Evolutionary conservation across 2,797 vertebrate genomes (phyloP), one percentile per base, ranked within the genome.

Genomic region (Tinamus major): DNA sequence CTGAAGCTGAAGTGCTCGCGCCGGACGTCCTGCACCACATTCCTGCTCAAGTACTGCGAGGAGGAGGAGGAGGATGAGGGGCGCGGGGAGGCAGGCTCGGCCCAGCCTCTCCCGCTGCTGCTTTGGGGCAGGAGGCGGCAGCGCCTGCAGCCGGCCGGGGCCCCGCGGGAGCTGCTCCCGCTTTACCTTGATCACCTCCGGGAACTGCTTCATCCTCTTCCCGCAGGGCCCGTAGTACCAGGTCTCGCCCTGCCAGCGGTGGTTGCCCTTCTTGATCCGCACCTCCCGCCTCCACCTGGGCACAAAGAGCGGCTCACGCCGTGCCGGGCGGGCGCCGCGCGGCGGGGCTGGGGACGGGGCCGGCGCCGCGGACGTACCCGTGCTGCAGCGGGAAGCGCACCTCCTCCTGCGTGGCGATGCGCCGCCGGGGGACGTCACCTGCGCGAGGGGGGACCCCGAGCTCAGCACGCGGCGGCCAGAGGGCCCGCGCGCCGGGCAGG

Each of bases 1-100:
- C 99, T 99, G 97, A 99, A 99, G 97, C 99, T 99, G 98, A 99
- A 99, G 97, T 99, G 99, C 85, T 99, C 99, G 16, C 99, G 98
- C 58, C 98, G 98, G 56, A 99, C 99, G 3, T 97, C 96, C 24
- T 98, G 98, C 81, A 98, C 98, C 58, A 98, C 96, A 26, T 99
- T 98, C 96, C 98, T 98, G 96, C 98, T 99, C 97, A 99, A 97
- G 97, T 99, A 99, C 99, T 99, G 94, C 4, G 13, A 33, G 20
- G 41, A 26, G 75, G 78, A 37, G n/a, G 41, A 65, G 42, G 8
- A 67, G 11, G 9, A 55, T 53, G 49, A 90, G 18, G 0, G 3
- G 29, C 4, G 26, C 10, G 3, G 23, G 13, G n/a, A 21, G 44
- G 6, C 29, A 20, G 7, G 21, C 35, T 85, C 48, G 6, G 71